Conservation (phyloP, 2,797 vertebrate genomes). For the Argentina silus region DNA sequence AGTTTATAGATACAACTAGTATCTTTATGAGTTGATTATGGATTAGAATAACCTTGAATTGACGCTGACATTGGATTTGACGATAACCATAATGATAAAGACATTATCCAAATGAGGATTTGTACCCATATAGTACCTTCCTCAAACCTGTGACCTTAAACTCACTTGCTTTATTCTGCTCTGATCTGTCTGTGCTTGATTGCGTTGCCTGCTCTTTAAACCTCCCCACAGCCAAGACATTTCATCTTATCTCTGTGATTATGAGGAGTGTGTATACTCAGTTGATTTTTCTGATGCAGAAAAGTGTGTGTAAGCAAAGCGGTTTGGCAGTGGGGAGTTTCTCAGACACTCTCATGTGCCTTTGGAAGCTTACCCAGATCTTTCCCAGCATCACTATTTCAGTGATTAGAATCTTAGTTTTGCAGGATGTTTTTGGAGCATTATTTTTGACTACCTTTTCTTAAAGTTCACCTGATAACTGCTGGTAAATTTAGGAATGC, state of each 20-base stretch:
- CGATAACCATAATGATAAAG: no score
- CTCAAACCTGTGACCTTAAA: neutral
- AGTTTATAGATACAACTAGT: no score
- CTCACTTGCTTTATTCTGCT: neutral
- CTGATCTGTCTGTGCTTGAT: neutral
- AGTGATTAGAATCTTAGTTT: no score
- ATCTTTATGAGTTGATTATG: no score
- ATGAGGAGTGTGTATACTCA: conserved; percentile 42
- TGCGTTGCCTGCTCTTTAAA: neutral
- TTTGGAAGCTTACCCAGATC: conserved; percentile 15
- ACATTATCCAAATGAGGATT: no score
- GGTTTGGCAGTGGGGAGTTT: conserved; percentile 37
- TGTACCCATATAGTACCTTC: neutral
- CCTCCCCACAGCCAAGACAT: neutral
- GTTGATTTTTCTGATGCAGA: conserved; percentile 47
- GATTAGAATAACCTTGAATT: no score
- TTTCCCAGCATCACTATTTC: no score
- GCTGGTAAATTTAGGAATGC: no score
- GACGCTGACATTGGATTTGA: no score
- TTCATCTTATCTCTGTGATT: conserved; percentile 32
- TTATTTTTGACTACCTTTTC: no score
- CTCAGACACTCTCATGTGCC: neutral
- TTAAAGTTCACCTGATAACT: no score
- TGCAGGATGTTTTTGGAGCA: no score
- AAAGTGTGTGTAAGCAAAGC: conserved; percentile 46